phyloP scores from a whole-genome alignment of 2,113 vertebrate genomes.

The Synchiropus splendidus region DNA sequence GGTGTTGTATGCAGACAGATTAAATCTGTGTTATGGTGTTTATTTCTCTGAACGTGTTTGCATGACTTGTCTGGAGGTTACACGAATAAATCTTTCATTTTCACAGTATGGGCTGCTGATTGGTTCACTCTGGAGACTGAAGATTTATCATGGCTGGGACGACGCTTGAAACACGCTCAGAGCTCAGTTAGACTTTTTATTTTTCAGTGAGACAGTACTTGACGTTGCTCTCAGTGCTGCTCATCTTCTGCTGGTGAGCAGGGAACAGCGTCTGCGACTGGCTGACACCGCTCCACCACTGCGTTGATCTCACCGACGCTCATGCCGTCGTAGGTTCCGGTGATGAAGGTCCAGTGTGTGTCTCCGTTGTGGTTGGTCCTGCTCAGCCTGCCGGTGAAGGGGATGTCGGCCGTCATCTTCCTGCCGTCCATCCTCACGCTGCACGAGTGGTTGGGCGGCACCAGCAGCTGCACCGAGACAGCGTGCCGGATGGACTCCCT shows the following conservation, averaged over 20 bases:
- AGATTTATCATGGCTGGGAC: too few species aligned
- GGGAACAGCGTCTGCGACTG: constrained; percentile 45
- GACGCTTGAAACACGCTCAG: too few species aligned
- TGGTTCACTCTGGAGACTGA: too few species aligned
- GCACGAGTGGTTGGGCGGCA: constrained; percentile 63
- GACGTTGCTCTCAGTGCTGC: neutral
- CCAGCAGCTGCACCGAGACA: constrained; percentile 46
- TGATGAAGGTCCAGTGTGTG: constrained; percentile 59
- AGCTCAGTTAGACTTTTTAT: too few species aligned
- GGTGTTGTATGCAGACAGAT: too few species aligned
- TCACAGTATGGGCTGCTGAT: too few species aligned
- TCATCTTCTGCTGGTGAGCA: constrained; percentile 23
- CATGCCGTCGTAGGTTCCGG: constrained; percentile 50
- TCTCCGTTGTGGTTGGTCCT: constrained; percentile 58
- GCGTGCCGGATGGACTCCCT: constrained; percentile 49
- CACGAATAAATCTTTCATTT: too few species aligned
- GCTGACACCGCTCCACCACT: constrained; percentile 61
- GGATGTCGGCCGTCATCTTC: constrained; percentile 62
- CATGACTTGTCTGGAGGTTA: too few species aligned
- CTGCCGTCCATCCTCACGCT: constrained; percentile 58
- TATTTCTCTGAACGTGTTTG: too few species aligned
- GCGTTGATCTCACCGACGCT: constrained; percentile 59
- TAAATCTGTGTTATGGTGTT: too few species aligned
- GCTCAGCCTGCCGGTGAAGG: constrained; percentile 57
- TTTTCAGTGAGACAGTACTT: too few species aligned